Percentiles rank a stretch among this genome's conserved stretches.
Conservation (phyloP, 2,888 invertebrate genomes). For the Malthinus flaveolus region DNA sequence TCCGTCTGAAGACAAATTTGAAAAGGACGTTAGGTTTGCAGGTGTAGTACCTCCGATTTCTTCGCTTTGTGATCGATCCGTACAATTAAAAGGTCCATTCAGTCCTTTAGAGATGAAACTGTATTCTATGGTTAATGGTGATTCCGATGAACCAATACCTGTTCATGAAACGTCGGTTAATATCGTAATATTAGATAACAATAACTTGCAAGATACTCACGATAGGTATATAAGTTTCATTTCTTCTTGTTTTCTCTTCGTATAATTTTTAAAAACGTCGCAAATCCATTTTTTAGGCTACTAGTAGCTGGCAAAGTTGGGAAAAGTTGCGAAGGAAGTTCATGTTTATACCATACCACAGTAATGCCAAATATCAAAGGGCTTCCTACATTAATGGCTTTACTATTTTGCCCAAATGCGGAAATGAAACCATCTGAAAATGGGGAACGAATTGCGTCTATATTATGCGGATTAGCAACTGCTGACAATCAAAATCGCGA, state of each 20-base stretch:
- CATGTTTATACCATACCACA: constrained; percentile 79
- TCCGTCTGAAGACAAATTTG: constrained; percentile 11
- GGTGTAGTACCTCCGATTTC: constrained; percentile 49
- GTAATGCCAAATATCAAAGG: constrained; percentile 90
- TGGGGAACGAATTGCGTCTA: constrained; percentile 71
- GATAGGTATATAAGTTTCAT: constrained; percentile 58
- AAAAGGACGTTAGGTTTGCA: constrained; percentile 24
- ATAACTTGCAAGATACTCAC: constrained; percentile 73
- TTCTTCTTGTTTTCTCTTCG: too few relatives aligned
- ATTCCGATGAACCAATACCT: constrained; percentile 60
- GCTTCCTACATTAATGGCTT: constrained; percentile 72
- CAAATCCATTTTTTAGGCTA: constrained; percentile 55
- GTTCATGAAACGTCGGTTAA: constrained; percentile 84
- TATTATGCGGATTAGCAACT: constrained; percentile 84
- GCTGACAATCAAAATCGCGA: constrained; percentile 77
- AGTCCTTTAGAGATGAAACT: constrained; percentile 80
- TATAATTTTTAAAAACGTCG: too few relatives aligned
- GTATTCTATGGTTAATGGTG: constrained; percentile 64
- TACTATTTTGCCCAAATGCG: constrained; percentile 82
- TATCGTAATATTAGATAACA: constrained; percentile 79
- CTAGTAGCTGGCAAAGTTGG: constrained; percentile 69
- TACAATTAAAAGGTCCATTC: constrained; percentile 73
- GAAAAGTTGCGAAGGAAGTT: constrained; percentile 54
- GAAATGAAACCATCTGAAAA: constrained; percentile 71
- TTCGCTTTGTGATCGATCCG: constrained; percentile 48